These are phyloP conservation scores for Acholoe squamosa DNA, from an alignment of 2,888 invertebrate species.

Conservation along the genomic window DNA sequence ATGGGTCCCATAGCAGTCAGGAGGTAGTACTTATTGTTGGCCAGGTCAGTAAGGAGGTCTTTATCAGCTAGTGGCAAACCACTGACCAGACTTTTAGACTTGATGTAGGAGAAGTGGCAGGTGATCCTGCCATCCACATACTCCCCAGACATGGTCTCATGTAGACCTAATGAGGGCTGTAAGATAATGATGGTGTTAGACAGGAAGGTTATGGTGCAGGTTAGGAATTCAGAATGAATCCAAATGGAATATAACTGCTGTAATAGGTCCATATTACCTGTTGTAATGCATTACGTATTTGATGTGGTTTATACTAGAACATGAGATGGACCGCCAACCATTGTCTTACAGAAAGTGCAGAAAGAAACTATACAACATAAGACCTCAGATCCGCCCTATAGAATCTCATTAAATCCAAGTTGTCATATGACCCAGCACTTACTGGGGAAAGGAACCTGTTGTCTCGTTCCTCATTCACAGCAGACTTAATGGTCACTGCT, in stretches of 20 bases:
- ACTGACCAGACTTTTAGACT: neutral
- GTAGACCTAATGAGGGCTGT: neutral
- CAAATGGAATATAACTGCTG: too few species aligned
- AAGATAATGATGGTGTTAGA: neutral
- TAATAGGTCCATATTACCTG: too few species aligned
- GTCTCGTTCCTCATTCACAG: neutral
- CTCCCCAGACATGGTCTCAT: neutral
- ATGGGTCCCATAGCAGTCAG: neutral
- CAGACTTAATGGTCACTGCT: neutral
- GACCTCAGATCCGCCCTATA: too few species aligned
- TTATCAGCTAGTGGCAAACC: neutral
- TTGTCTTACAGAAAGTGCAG: too few species aligned
- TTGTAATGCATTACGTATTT: too few species aligned
- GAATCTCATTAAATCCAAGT: too few species aligned
- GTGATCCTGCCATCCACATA: neutral
- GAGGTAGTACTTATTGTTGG: neutral
- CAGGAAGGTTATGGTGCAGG: too few species aligned
- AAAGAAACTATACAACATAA: too few species aligned
- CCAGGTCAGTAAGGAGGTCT: neutral
- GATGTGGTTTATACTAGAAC: too few species aligned
- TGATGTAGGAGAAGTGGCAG: neutral
- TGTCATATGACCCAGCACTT: neutral
- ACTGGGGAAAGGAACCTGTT: conserved; percentile 1
- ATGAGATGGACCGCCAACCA: too few species aligned
- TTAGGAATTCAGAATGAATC: too few species aligned